These are phyloP conservation scores for Mustelus asterias DNA, from an alignment of 2,113 vertebrate genomes.

Conservation along the genomic window DNA sequence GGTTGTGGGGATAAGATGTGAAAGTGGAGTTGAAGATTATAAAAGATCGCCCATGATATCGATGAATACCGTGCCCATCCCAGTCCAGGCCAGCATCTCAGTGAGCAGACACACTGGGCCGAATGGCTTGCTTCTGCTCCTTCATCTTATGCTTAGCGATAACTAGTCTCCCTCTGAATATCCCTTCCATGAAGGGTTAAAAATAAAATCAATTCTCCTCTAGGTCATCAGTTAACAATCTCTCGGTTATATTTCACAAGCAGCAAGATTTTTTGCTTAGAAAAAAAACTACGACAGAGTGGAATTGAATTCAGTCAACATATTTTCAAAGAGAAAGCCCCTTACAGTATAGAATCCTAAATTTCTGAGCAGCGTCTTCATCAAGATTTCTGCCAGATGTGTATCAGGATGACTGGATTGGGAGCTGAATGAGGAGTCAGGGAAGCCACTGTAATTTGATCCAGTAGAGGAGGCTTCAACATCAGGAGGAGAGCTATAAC, in stretches of 20 bases:
- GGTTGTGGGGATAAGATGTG: no score
- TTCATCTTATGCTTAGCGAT: background rate
- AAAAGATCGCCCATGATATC: no score
- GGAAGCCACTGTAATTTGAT: conserved; percentile 57
- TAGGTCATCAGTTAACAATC: background rate
- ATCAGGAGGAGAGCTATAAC: conserved; percentile 85
- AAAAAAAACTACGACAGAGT: background rate
- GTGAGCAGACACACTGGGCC: no score
- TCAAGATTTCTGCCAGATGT: conserved; percentile 92
- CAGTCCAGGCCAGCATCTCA: no score
- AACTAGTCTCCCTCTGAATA: background rate
- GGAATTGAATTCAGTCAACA: background rate
- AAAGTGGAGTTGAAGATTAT: no score
- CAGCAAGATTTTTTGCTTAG: background rate
- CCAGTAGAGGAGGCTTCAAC: conserved; percentile 64
- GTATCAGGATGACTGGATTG: conserved; percentile 81
- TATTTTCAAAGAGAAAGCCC: conserved; percentile 31
- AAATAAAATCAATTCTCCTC: background rate
- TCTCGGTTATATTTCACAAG: background rate
- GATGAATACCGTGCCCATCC: no score
- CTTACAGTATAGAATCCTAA: conserved; percentile 94
- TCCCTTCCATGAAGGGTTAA: background rate
- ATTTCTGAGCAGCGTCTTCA: conserved; percentile 96
- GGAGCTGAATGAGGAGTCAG: conserved; percentile 60
- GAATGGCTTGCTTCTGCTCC: no score